A percentile compares a stretch with the other conserved stretches of the same genome.
Evolutionary conservation across 2,113 vertebrate genomes (phyloP).

Genomic region (Condylura cristata): DNA sequence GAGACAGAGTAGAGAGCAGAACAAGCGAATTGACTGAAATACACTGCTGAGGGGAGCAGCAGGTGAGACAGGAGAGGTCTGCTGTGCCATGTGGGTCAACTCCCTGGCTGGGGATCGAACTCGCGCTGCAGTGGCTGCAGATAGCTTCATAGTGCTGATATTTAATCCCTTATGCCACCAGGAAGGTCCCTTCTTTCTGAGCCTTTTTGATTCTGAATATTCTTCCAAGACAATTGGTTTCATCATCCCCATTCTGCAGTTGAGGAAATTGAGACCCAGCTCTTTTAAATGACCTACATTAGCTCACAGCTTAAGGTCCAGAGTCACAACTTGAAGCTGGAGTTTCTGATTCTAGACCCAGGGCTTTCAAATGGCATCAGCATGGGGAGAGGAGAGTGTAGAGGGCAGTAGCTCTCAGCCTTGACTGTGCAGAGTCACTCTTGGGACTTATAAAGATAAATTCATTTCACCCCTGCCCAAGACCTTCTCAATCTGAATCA

Average conservation of each 20-base stretch:
- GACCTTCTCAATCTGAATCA: not conserved
- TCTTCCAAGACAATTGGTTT: not conserved
- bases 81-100: no score
- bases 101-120: no score
- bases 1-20: no score
- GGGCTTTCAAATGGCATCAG: not conserved
- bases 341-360: not conserved
- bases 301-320: not conserved
- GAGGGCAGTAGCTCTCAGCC: not conserved
- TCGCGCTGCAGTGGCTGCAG: no score
- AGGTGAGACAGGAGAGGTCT: no score
- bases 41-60: no score
- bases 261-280: not conserved
- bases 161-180: no score
- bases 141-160: no score
- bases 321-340: not conserved
- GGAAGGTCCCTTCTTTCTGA: not conserved
- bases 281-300: not conserved
- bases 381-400: rapidly evolving
- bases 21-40: no score
- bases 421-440: not conserved
- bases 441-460: not conserved
- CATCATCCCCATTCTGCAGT: not conserved
- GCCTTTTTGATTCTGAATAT: not conserved
- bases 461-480: not conserved